Evolutionary conservation across 2,888 invertebrate genomes (phyloP).

Genomic region (Malachius bipustulatus): DNA sequence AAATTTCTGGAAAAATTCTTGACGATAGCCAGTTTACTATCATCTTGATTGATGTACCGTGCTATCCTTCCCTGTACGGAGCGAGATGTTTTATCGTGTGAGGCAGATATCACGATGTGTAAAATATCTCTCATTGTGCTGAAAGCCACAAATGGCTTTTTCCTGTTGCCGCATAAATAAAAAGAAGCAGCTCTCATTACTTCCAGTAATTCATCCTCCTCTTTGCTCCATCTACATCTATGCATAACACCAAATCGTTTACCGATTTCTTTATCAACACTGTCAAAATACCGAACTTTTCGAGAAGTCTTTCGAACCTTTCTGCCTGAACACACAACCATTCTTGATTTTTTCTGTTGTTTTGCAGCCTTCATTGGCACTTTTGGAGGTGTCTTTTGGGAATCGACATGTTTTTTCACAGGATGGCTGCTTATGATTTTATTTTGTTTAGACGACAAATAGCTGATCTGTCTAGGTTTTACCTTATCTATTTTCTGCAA

Average conservation of each 20-base stretch:
- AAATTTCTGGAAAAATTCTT: too few relatives aligned
- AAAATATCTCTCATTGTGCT: conserved; percentile 45
- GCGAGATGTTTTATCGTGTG: conserved; percentile 54
- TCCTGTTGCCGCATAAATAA: conserved; percentile 40
- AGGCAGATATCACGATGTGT: conserved; percentile 37
- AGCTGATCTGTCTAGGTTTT: too few relatives aligned
- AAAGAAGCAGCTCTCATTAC: conserved; percentile 53
- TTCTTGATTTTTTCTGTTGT: too few relatives aligned
- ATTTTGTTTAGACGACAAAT: too few relatives aligned
- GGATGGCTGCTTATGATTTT: too few relatives aligned
- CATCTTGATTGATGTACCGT: conserved; percentile 12
- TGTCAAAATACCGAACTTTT: conserved; percentile 46
- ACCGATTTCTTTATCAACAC: conserved; percentile 41
- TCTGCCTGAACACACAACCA: too few relatives aligned
- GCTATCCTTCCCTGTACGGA: conserved; percentile 51
- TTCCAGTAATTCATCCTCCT: conserved; percentile 57
- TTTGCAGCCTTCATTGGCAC: too few relatives aligned
- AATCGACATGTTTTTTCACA: too few relatives aligned
- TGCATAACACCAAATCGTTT: conserved; percentile 33
- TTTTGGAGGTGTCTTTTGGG: too few relatives aligned
- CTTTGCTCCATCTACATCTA: conserved; percentile 50
- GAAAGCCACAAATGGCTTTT: conserved; percentile 36
- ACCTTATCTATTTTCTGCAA: too few relatives aligned
- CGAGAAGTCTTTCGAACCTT: too few relatives aligned
- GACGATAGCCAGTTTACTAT: conserved; percentile 18